phyloP scores from a whole-genome alignment of 2,113 vertebrate species.

The Aegithalos caudatus region DNA sequence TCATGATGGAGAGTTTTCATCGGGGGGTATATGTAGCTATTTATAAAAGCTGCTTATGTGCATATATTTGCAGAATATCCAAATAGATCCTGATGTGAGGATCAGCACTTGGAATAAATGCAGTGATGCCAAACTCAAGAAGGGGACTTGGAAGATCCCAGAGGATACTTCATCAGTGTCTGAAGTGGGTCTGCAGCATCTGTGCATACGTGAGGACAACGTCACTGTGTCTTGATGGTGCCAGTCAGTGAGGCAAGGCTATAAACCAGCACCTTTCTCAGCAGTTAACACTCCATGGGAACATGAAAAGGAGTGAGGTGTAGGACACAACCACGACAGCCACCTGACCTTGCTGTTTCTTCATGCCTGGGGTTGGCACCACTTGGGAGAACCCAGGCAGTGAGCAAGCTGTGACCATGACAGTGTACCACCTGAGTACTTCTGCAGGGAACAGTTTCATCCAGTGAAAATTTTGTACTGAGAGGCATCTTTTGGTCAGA shows the following conservation, averaged over 20 bases:
- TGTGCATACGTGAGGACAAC: not conserved
- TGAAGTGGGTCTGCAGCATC: not conserved
- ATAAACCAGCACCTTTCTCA: not conserved
- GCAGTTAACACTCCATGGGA: not conserved
- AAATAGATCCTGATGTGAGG: not conserved
- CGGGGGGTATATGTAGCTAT: not conserved
- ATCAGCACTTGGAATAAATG: not conserved
- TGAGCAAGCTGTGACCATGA: not conserved
- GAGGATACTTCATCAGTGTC: not conserved
- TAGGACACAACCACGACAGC: not conserved
- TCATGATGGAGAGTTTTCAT: not conserved
- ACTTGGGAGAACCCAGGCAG: not conserved
- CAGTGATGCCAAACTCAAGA: not conserved
- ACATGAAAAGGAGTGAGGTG: not conserved
- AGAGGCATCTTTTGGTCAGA: not conserved
- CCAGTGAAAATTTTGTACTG: not conserved
- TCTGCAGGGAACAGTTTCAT: not conserved
- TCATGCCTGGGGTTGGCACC: not conserved
- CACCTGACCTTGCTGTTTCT: not conserved
- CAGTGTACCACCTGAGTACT: not conserved
- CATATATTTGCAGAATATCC: not conserved
- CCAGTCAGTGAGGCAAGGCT: not conserved
- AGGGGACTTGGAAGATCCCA: not conserved
- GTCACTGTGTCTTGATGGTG: not conserved
- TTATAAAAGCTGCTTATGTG: not conserved